Evolutionary conservation across 2,113 vertebrate genomes (phyloP), one percentile per base, ranked within the genome.

Genomic region (Cinclus mexicanus): DNA sequence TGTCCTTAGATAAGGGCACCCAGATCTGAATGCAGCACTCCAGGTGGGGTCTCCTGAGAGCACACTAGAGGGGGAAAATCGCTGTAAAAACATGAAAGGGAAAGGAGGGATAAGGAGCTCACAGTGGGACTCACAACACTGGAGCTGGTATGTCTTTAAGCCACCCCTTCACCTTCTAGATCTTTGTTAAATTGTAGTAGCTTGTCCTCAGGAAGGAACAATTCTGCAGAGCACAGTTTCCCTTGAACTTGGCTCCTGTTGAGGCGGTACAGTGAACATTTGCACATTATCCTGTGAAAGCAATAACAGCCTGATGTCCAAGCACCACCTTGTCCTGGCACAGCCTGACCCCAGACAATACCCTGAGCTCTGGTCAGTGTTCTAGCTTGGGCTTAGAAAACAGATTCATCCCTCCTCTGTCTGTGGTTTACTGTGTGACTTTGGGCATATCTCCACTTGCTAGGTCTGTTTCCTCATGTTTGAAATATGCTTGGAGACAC

Each of bases 41-140:
- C 84, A 41, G 12, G 7, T 24, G 47, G 19, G 4, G 15, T 39
- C 11, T 24, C 1, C 0, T n/a, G 24, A 25, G 12, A 60, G 55
- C 14, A 39, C 4, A 44, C 4, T 18, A 52, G 47, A 56, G 24
- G 6, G 12, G 37, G 5, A 33, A 10, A 67, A 57, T 50, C 0
- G 0, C 18, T 65, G 35, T 41, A 79, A 68, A 88, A 22, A 14
- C 28, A 3, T 57, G 3, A 68, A 3, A 39, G 24, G 21, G 28
- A 69, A 83, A 33, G 33, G 7, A 46, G 9, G 10, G 12, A 53
- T 11, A 9, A 59, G 44, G 57, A 64, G 9, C 13, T 44, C 25
- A 63, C 14, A 78, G 35, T 0, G 2, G 69, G 8, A 42, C 29
- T 31, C n/a, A 49, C 44, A 39, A 23, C 9, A 15, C 1, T 29